Evolutionary conservation across 2,888 invertebrate genomes (phyloP), one percentile per base, ranked within the genome.

Genomic region (Latrodectus hesperus): DNA sequence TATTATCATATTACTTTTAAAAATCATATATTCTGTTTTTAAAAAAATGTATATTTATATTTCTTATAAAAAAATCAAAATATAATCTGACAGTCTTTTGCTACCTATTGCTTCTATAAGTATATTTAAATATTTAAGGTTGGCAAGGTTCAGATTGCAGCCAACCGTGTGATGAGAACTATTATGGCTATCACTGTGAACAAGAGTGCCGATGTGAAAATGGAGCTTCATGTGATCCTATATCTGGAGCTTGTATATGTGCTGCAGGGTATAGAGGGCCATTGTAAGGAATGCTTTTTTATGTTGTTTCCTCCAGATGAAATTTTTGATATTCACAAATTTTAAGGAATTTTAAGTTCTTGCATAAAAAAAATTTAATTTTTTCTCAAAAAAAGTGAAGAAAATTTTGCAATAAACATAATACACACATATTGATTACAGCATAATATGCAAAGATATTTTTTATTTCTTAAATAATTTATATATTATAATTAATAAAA

Each of bases 221-320:
- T 74, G 90, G 90, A n/a, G 90, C 90, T 9, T 84, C 90, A 8
- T 92, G 92, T 85, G 91, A 92, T 89, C 92, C 92, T 68, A 91
- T 92, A 17, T 92, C 92, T n/a, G 93, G 93, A 9, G 89, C 84
- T 73, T 90, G 90, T 73, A 86, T 74, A 67, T 90, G 90, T 84
- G 72, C 89, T 22, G 84, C 90, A 67, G 90, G 90, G 26, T 90
- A 87, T 55, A 81, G 73, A 76, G 90, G 90, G 49, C 85, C 90
- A 49, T 74, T 89, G 90, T 90, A 89, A 86, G 89, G 88, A 38
- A 38, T 38, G 4, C 38, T 38, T 38, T 38, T 38, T 38, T 38
- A 38, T 38, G 4, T 38, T 38, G 38, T 38, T 38, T 38, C 38
- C 0, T 3, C 6, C 6, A 38, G 38, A 38, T 38, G 38, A 4